Conservation (phyloP, 1,140 invertebrate species). For the Leptestheria dahalacensis region DNA sequence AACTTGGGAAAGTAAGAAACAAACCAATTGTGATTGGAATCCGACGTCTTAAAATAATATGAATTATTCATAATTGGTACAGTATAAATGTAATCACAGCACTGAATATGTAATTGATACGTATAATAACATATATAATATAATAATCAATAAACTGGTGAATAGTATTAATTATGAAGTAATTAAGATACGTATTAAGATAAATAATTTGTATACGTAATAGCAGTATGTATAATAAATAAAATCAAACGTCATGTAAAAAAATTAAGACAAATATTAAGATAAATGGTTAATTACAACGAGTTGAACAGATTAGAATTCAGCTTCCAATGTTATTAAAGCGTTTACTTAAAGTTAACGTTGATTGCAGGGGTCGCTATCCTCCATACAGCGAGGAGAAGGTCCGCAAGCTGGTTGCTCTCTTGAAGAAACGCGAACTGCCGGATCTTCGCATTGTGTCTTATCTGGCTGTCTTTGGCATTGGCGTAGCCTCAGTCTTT, state of each 20-base stretch:
- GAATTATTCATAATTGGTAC: background rate
- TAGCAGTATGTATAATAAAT: too few relatives aligned
- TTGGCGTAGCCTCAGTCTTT: conserved; percentile 42
- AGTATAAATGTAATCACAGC: background rate
- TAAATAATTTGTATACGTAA: too few relatives aligned
- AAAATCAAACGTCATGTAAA: too few relatives aligned
- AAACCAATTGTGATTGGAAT: background rate
- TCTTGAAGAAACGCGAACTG: conserved; percentile 44
- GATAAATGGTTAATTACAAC: background rate
- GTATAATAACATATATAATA: conserved; percentile 6
- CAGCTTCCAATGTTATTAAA: conserved; percentile 18
- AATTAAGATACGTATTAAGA: background rate
- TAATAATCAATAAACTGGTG: background rate
- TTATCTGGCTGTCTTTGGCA: conserved; percentile 45
- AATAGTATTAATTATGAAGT: background rate
- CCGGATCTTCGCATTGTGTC: conserved; percentile 45
- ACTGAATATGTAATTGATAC: background rate
- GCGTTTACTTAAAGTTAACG: conserved; percentile 11
- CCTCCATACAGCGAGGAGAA: conserved; percentile 75
- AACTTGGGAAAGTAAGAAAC: conserved; percentile 48
- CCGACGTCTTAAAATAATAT: background rate
- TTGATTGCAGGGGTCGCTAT: conserved; percentile 50
- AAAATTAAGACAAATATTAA: too few relatives aligned
- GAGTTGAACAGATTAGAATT: background rate
- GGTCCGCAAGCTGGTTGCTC: conserved; percentile 38